These are phyloP conservation scores for Rhogogaster chlorosoma DNA, from an alignment of 2,888 invertebrate species.

Conservation along the genomic window DNA sequence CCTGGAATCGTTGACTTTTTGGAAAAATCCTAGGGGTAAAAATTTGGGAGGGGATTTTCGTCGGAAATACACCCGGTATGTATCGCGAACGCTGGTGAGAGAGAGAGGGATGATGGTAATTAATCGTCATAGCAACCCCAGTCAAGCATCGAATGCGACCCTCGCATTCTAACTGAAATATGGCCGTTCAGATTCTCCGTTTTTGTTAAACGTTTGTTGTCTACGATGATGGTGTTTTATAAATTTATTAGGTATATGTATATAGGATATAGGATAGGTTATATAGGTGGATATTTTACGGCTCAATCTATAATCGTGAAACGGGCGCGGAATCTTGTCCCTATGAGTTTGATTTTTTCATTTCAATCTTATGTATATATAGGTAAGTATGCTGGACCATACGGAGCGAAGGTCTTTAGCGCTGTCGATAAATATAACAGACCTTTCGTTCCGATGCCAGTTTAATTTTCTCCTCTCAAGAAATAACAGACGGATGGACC, in stretches of 20 bases:
- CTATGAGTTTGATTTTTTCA: neutral
- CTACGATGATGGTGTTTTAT: conserved; percentile 22
- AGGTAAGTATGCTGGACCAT: neutral
- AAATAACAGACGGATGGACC: neutral
- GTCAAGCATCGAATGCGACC: conserved; percentile 74
- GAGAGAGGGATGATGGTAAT: conserved; percentile 76
- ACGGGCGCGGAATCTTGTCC: neutral
- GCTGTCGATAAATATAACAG: conserved; percentile 46
- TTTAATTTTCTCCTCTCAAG: conserved; percentile 38
- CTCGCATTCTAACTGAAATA: conserved; percentile 76
- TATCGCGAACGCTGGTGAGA: neutral
- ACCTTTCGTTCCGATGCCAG: conserved; percentile 34
- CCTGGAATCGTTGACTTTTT: neutral
- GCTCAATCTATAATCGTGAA: neutral
- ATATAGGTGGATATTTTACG: neutral
- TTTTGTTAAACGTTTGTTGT: conserved; percentile 48
- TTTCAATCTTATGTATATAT: neutral
- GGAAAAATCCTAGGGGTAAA: neutral
- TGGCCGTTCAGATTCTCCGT: conserved; percentile 75
- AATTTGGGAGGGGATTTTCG: neutral
- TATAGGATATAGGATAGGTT: neutral
- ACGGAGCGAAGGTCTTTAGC: neutral
- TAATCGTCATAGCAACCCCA: conserved; percentile 77
- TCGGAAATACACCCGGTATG: conserved; percentile 22
- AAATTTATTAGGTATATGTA: conserved; percentile 28